Evolutionary conservation across 2,888 invertebrate species (phyloP).

Genomic region (Melikaiella ostensackeni): DNA sequence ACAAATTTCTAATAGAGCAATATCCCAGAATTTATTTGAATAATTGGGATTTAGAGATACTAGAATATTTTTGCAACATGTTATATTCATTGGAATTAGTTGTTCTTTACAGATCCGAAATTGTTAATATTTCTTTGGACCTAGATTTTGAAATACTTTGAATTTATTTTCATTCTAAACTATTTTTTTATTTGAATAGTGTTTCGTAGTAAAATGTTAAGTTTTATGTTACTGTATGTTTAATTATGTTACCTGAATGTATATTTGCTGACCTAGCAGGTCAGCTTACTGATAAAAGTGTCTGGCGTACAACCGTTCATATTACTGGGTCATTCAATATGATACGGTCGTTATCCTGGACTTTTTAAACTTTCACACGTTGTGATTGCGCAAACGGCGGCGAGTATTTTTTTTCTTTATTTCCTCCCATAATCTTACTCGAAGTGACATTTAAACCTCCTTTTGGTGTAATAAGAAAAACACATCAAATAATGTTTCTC

Average conservation of each 20-base stretch:
- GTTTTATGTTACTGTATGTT: not conserved
- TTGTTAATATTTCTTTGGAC: not conserved
- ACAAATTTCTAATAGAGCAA: not conserved
- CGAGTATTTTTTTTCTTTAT: not conserved
- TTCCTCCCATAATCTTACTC: not conserved
- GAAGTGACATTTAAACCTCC: not conserved
- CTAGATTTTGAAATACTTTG: not conserved
- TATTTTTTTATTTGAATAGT: not conserved
- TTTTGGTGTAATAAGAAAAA: too few relatives aligned
- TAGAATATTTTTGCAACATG: not conserved
- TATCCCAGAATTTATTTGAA: not conserved
- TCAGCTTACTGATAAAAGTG: conserved; percentile 51
- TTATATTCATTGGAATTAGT: not conserved
- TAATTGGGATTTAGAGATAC: not conserved
- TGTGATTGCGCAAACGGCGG: not conserved
- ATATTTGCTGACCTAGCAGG: conserved; percentile 48
- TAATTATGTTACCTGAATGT: conserved; percentile 17
- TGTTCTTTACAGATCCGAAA: not conserved
- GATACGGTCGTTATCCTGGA: conserved; percentile 15
- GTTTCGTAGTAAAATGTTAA: not conserved
- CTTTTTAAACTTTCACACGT: conserved; percentile 29
- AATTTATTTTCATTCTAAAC: not conserved
- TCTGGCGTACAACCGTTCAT: conserved; percentile 11
- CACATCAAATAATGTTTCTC: too few relatives aligned
- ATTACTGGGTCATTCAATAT: conserved; percentile 12